Conservation (phyloP, 2,113 vertebrate genomes). For the Microcebus jonahi region DNA sequence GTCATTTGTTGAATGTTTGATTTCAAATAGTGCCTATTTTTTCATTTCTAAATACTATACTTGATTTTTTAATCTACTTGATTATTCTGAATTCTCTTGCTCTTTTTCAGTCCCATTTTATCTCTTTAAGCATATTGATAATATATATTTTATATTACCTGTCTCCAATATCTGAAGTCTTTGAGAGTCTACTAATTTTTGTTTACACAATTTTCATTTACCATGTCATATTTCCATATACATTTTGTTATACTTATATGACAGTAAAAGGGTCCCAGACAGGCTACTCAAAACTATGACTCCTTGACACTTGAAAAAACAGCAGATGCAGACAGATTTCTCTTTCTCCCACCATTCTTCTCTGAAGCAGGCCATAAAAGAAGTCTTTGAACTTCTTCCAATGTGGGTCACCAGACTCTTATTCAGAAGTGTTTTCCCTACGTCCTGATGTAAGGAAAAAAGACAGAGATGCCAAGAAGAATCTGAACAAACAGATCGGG, state of each 20-base stretch:
- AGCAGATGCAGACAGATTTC: background rate
- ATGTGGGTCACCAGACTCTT: background rate
- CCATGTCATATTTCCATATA: background rate
- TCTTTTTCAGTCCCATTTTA: slow-evolving; percentile 33
- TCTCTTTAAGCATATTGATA: background rate
- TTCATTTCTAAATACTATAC: background rate
- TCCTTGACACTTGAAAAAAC: background rate
- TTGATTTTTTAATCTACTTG: background rate
- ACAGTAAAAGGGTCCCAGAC: background rate
- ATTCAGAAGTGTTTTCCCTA: background rate
- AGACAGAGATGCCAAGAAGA: background rate
- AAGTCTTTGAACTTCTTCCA: background rate
- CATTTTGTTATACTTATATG: background rate
- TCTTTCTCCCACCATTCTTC: no score
- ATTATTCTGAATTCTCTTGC: background rate
- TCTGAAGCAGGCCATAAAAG: background rate
- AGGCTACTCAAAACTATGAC: background rate
- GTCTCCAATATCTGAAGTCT: background rate
- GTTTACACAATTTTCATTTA: background rate
- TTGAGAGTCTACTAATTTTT: background rate
- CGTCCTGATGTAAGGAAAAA: background rate
- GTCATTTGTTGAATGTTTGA: background rate
- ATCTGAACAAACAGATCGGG: background rate
- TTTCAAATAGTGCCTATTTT: background rate
- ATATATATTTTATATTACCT: background rate